Percentiles rank a stretch among this genome's conserved stretches.
Evolutionary conservation across 2,797 vertebrate genomes (phyloP).

Genomic region (Brachymystax lenok): DNA sequence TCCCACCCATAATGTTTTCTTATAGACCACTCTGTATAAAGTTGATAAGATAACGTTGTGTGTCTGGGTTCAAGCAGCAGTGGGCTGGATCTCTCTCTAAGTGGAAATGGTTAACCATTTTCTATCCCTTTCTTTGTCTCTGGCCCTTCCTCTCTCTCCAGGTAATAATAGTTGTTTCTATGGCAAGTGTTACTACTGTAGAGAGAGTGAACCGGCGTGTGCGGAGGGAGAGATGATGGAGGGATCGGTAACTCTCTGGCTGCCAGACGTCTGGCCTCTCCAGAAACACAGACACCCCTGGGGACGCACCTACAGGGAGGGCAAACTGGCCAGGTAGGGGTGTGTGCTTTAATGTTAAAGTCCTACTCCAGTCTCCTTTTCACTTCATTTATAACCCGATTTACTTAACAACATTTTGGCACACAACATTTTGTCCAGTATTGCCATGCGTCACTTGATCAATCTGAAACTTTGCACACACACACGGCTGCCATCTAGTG

Average conservation of each 20-base stretch:
- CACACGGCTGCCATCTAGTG: too few relatives aligned
- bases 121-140: conserved; percentile 5
- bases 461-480: too few relatives aligned
- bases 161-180: conserved; percentile 98
- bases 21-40: neutral
- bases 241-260: conserved; percentile 94
- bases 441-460: too few relatives aligned
- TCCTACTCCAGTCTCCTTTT: too few relatives aligned
- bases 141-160: conserved; percentile 47
- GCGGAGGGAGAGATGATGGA: conserved; percentile 93
- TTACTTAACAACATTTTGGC: too few relatives aligned
- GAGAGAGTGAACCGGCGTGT: conserved; percentile 95
- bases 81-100: neutral
- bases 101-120: neutral
- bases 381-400: too few relatives aligned
- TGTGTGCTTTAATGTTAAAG: neutral
- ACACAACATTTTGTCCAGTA: too few relatives aligned
- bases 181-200: conserved; percentile 98
- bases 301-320: conserved; percentile 97
- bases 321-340: conserved; percentile 92
- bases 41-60: neutral
- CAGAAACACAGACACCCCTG: conserved; percentile 98
- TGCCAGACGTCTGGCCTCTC: conserved; percentile 96
- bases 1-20: neutral
- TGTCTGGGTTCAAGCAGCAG: neutral